Conservation (phyloP, 2,888 invertebrate species). For the Brenthis ino region DNA sequence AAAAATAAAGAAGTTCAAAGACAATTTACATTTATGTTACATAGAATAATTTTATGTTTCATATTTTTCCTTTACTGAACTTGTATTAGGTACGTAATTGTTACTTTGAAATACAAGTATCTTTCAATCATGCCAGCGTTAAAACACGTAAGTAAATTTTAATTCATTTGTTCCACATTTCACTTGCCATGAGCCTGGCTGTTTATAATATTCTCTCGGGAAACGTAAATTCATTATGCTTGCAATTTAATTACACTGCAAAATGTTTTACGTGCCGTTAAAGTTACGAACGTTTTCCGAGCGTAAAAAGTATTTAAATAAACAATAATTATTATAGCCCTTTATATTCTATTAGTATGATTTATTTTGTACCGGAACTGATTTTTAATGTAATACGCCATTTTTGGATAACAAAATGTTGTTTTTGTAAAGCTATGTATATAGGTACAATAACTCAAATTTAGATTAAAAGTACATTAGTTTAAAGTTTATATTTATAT, state of each 20-base stretch:
- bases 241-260: constrained; percentile 42
- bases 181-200: constrained; percentile 23
- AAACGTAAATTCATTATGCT: constrained; percentile 56
- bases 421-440: no score
- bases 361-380: no score
- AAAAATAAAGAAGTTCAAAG: no score
- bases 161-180: constrained; percentile 29
- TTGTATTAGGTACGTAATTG: neutral
- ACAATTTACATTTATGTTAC: no score
- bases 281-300: constrained; percentile 28
- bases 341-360: neutral
- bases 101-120: neutral
- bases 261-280: constrained; percentile 34
- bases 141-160: constrained; percentile 22
- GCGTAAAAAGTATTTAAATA: constrained; percentile 13
- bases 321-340: neutral
- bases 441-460: no score
- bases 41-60: no score
- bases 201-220: constrained; percentile 43
- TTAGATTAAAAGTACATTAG: no score
- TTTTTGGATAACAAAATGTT: no score
- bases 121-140: neutral
- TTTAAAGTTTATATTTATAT: no score
- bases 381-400: no score
- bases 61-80: no score